Percentiles rank a stretch among this genome's conserved stretches.
phyloP scores from a whole-genome alignment of 2,797 vertebrate genomes.

The Neosalanx taihuensis region DNA sequence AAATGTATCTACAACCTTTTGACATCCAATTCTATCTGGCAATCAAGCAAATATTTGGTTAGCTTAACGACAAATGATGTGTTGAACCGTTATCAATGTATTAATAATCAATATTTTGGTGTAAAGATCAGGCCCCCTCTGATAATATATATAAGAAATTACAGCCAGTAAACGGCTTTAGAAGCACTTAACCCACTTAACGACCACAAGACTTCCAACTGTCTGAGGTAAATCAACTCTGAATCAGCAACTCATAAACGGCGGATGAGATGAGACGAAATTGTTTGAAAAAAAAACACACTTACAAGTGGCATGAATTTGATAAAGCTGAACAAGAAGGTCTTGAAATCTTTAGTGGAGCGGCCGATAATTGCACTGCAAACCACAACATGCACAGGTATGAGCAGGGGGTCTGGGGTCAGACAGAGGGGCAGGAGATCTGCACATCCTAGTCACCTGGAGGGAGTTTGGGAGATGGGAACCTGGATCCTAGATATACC shows the following conservation, averaged over 20 bases:
- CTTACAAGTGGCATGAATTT: constrained; percentile 97
- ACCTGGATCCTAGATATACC: background rate
- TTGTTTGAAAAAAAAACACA: constrained; percentile 51
- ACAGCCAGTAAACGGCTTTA: background rate
- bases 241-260: no score
- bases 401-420: constrained; percentile 38
- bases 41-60: background rate
- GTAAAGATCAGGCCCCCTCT: constrained; percentile 50
- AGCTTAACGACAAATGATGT: background rate
- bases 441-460: background rate
- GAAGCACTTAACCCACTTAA: background rate
- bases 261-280: constrained; percentile 1
- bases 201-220: background rate
- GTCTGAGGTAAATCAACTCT: constrained; percentile 1
- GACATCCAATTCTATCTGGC: background rate
- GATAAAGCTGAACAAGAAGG: constrained; percentile 93
- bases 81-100: background rate
- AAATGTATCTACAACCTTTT: background rate
- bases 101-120: background rate
- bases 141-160: constrained; percentile 19
- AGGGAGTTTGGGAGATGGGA: no score
- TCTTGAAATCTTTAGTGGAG: constrained; percentile 94
- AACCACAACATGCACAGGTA: constrained; percentile 79
- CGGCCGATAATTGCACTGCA: constrained; percentile 98
- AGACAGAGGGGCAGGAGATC: constrained; percentile 11